Evolutionary conservation across 2,888 invertebrate genomes (phyloP), one percentile per base, ranked within the genome.

Genomic region (Brachyopa scutellaris): DNA sequence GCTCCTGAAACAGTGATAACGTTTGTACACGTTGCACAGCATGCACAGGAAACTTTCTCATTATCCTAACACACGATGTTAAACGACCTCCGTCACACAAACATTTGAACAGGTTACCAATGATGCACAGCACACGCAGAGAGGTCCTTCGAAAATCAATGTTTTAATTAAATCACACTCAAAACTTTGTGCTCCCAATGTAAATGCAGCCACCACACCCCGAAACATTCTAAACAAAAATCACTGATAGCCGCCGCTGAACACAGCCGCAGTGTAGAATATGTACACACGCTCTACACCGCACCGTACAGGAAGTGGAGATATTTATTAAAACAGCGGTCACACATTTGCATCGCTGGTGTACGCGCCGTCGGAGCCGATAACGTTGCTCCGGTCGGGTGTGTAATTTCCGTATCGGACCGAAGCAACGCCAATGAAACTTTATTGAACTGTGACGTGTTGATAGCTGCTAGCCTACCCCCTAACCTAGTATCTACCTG

Each of bases 161-260:
- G 61, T 62, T 74, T 74, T 80, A 74, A 80, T 80, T 57, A 80
- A 80, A 47, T 80, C 62, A 74, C 79, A 61, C 69, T 73, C 62
- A 49, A 51, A 69, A 73, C 51, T 79, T 79, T 61, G 38, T 19
- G 33, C 33, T 61, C 13, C 13, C 23, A 11, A 61, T 38, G 66
- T 59, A 72, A 78, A 78, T 78, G 26, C 5, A 36, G 38, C 53
- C 62, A 31, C 26, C 9, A 9, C 45, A 45, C 15, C 9, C 33
- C 26, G 29, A 64, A 66, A 73, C 59, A 72, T 72, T 72, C 6
- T 31, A 33, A 42, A 47, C 59, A 15, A 59, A 59, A 69, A 59
- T 51, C 38, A 59, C 57, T 15, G 57, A 57, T 49, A 59, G 36
- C 26, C n/a, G n/a, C 36, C 36, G 29, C 19, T 69, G 57, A 26